Base-by-base conservation (phyloP, 2,888 invertebrate species). In the Sycophila texana region DNA sequence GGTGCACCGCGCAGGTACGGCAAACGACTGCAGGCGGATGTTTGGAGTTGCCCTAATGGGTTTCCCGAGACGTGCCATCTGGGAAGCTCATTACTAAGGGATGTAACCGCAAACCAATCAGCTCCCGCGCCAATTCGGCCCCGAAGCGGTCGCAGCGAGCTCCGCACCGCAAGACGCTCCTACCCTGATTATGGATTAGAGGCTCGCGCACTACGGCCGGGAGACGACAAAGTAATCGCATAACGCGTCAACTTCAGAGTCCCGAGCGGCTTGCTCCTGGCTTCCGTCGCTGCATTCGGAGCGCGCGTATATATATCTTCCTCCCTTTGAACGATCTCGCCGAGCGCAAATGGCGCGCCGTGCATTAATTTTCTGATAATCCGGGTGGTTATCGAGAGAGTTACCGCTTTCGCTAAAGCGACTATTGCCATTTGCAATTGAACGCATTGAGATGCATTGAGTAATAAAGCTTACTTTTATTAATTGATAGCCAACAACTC, bases 41-140 rank as follows among this genome's bases (percentile, higher is more conserved):
- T 87, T 88, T 86, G 85, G 86, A 87, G 86, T 87, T 84, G 84
- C 80, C 84, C 86, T 88, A 88, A 89, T 88, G 87, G 88, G 84
- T 88, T 89, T 86, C 87, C 88, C 86, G 89, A 89, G 90, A 89
- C 87, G 87, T 87, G 86, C 85, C 89, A 89, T 88, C 89, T 89
- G 89, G 86, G 86, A 83, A 87, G 88, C 89, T 90, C 88, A 90
- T 90, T 89, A 89, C 86, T 86, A 87, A 88, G 88, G 87, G 87
- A 89, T 87, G 89, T 85, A 85, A 89, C 90, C 90, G 85, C 90
- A 88, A 89, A 89, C 88, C 90, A 89, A 90, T 90, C 89, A 87
- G 85, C 84, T 86, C 81, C 85, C 84, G 82, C 84, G 83, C 84
- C 85, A 83, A 84, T 85, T 86, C 84, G 82, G 81, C 65, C 81